Percentiles rank a stretch among this genome's conserved stretches.
Evolutionary conservation across 2,113 vertebrate genomes (phyloP).

Genomic region (Alosa alosa): DNA sequence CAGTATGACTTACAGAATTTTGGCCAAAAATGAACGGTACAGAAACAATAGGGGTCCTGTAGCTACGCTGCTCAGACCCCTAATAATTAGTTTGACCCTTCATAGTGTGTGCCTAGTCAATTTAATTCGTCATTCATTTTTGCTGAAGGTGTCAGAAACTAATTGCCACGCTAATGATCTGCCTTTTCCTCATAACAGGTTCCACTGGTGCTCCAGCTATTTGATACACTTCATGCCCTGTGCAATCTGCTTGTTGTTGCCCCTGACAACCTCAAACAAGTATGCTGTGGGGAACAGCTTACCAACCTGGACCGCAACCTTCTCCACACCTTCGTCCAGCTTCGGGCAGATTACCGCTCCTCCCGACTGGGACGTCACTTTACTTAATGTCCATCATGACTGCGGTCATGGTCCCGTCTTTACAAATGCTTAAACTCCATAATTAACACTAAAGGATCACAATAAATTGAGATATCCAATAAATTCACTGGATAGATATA

Average conservation of each 20-base stretch:
- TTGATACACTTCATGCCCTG: constrained; percentile 96
- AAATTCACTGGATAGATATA: neutral
- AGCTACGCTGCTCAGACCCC: too few species aligned
- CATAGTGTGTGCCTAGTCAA: too few species aligned
- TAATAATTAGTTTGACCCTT: too few species aligned
- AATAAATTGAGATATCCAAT: neutral
- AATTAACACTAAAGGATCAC: neutral
- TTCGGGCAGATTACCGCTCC: constrained; percentile 93
- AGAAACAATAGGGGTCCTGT: too few species aligned
- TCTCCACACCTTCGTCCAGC: constrained; percentile 97
- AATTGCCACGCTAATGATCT: neutral
- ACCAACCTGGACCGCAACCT: constrained; percentile 97
- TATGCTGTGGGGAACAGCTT: constrained; percentile 97
- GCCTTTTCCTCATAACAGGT: constrained; percentile 73
- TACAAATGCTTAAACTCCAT: neutral
- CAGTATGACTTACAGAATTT: too few species aligned
- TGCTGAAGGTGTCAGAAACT: neutral
- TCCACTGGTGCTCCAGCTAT: constrained; percentile 93
- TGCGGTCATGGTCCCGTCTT: constrained; percentile 1
- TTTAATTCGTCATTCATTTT: neutral
- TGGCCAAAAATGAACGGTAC: too few species aligned
- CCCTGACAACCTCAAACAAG: constrained; percentile 98
- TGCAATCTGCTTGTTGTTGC: constrained; percentile 98
- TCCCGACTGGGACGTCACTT: constrained; percentile 94
- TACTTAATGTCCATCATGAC: constrained; percentile 75